Conservation (phyloP, 2,797 vertebrate species). For the Clarias fuscus region DNA sequence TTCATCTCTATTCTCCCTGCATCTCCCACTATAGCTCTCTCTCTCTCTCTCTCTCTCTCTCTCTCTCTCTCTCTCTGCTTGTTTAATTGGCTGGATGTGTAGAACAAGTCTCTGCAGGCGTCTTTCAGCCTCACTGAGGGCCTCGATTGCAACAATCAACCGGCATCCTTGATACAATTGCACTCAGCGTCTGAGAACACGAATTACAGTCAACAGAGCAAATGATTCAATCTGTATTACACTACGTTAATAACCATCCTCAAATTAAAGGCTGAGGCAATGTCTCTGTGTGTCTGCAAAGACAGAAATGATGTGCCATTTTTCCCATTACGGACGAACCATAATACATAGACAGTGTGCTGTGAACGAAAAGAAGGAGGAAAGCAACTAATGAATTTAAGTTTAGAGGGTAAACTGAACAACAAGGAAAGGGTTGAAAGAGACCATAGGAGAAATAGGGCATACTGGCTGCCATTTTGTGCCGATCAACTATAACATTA, state of each 20-base stretch:
- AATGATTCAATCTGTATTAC: slow-evolving; percentile 63
- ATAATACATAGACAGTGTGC: slow-evolving; percentile 25
- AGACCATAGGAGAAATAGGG: background rate
- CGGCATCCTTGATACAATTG: slow-evolving; percentile 45
- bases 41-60: slow-evolving; percentile 9
- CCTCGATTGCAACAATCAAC: slow-evolving; percentile 52
- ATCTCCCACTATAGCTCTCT: background rate
- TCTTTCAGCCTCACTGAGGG: slow-evolving; percentile 31
- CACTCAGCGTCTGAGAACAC: slow-evolving; percentile 32
- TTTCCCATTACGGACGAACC: slow-evolving; percentile 16
- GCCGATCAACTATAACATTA: background rate
- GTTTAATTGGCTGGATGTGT: slow-evolving; percentile 48
- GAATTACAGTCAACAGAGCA: slow-evolving; percentile 53
- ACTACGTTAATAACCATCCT: slow-evolving; percentile 53
- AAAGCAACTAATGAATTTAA: slow-evolving; percentile 22
- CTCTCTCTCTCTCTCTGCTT: slow-evolving; percentile 28
- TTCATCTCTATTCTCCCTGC: slow-evolving; percentile 5
- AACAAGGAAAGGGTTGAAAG: background rate
- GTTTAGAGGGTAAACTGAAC: background rate
- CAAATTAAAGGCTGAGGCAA: slow-evolving; percentile 50
- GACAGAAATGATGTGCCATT: slow-evolving; percentile 28
- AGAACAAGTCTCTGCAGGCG: slow-evolving; percentile 30
- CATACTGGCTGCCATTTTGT: background rate
- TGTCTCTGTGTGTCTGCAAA: slow-evolving; percentile 19
- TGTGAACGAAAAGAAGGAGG: slow-evolving; percentile 1